A percentile compares a stretch with the other conserved stretches of the same genome.
These are phyloP conservation scores for Nasonia oneida DNA, from an alignment of 2,888 invertebrate genomes.

Conservation along the genomic window DNA sequence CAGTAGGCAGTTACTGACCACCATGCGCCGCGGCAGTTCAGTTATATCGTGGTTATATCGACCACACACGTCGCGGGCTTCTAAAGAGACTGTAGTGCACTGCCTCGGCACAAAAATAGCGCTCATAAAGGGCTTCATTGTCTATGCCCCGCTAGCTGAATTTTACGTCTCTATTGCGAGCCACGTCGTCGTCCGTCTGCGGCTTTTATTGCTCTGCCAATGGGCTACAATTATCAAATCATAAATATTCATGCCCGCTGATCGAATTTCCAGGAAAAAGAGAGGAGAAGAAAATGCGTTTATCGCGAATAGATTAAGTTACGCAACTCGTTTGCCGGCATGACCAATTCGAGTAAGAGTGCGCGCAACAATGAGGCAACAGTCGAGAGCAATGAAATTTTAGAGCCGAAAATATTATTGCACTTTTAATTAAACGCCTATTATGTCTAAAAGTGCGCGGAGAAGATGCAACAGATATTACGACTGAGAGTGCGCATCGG, in stretches of 20 bases:
- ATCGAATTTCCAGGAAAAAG: constrained; percentile 6
- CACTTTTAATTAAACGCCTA: constrained; percentile 1
- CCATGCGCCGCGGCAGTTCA: background rate
- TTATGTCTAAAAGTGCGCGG: background rate
- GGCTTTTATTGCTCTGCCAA: constrained; percentile 21
- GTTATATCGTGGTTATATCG: background rate
- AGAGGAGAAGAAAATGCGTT: background rate
- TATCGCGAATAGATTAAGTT: background rate
- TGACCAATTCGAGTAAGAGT: background rate
- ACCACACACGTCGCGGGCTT: constrained; percentile 17
- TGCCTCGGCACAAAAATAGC: constrained; percentile 13
- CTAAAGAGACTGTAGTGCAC: constrained; percentile 6
- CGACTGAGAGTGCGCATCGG: background rate
- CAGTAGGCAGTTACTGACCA: background rate
- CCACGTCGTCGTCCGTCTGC: background rate
- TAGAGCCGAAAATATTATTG: background rate
- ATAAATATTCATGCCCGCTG: background rate
- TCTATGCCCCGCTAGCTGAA: background rate
- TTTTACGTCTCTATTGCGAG: constrained; percentile 15
- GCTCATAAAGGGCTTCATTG: constrained; percentile 34
- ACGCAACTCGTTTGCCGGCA: background rate
- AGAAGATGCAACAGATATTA: constrained; percentile 19
- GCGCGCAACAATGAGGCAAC: background rate
- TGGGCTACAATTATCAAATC: constrained; percentile 6
- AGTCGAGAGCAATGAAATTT: background rate